Evolutionary conservation across 92 coral and sea anemone species (phyloP).

Genomic region (Plumapathes pennacea): DNA sequence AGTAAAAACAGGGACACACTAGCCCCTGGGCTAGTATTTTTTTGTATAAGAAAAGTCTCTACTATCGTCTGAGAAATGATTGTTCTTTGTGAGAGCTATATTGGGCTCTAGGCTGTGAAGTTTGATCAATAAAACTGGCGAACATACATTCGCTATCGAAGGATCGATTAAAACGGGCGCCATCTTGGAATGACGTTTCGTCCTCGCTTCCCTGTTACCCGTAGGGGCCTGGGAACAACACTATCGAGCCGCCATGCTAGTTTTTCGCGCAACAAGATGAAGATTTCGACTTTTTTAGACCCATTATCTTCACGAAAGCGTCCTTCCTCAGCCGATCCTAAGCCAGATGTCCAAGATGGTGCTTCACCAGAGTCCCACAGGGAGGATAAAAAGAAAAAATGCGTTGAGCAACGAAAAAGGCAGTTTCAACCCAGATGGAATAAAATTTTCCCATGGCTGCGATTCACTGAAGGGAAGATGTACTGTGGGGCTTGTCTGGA

Average conservation of each 20-base stretch:
- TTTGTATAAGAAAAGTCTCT: conserved; percentile 5
- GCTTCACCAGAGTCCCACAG: too few species aligned
- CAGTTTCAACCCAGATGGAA: conserved; percentile 23
- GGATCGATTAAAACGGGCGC: conserved; percentile 6
- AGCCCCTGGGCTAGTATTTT: conserved; percentile 25
- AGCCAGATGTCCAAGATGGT: too few species aligned
- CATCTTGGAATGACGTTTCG: conserved; percentile 29
- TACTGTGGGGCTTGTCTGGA: conserved; percentile 37
- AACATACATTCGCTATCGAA: conserved; percentile 13
- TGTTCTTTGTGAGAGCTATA: conserved; percentile 9
- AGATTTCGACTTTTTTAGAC: conserved; percentile 14
- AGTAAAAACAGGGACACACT: conserved; percentile 30
- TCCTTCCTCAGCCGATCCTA: conserved; percentile 4
- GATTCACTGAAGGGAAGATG: conserved; percentile 31
- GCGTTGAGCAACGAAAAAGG: conserved; percentile 12
- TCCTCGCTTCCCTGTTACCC: conserved; percentile 9
- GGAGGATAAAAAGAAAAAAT: conserved; percentile 12
- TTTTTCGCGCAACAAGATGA: conserved; percentile 9
- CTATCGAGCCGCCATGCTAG: conserved; percentile 14
- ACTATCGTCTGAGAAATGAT: conserved; percentile 3
- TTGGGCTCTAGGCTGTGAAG: background rate
- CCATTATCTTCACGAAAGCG: conserved; percentile 21
- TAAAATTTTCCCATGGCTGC: conserved; percentile 21
- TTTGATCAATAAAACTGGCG: conserved; percentile 11
- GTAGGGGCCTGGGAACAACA: conserved; percentile 3